A percentile compares a stretch with the other conserved stretches of the same genome.
Conservation (phyloP, 2,797 vertebrate species). For the Todus mexicanus region DNA sequence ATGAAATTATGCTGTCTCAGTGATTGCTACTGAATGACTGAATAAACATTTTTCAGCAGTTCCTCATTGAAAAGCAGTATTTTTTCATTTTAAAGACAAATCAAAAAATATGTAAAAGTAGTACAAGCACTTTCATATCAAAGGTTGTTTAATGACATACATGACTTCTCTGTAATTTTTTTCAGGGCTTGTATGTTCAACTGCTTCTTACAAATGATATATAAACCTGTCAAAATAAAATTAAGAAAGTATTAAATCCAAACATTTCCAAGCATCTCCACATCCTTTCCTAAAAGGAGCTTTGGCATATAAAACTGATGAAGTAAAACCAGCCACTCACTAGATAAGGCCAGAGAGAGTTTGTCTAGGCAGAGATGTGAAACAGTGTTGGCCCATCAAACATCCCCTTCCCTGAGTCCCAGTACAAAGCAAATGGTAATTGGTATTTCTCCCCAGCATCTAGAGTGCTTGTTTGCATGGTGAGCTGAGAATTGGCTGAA, state of each 20-base stretch:
- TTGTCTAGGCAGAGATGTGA: neutral
- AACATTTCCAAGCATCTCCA: neutral
- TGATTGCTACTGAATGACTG: neutral
- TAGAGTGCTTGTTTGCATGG: neutral
- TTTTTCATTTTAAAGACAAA: neutral
- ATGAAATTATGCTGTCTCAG: neutral
- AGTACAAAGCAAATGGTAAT: neutral
- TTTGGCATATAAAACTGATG: neutral
- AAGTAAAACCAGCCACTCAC: neutral
- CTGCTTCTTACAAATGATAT: neutral
- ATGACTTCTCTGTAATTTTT: neutral
- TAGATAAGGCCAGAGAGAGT: neutral
- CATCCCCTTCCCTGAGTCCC: neutral
- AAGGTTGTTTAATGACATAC: neutral
- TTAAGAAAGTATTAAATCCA: neutral
- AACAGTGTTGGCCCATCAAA: neutral
- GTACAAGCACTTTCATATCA: neutral
- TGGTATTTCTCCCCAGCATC: neutral
- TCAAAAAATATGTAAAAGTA: neutral
- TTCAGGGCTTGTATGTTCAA: neutral
- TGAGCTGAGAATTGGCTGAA: neutral
- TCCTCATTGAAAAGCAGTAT: constrained; percentile 1
- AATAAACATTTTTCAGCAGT: neutral
- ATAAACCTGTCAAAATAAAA: neutral
- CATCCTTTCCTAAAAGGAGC: neutral